Percentiles rank a stretch among this genome's conserved stretches.
Conservation (phyloP, 2,797 vertebrate genomes). For the Microctenopoma lineatum region DNA sequence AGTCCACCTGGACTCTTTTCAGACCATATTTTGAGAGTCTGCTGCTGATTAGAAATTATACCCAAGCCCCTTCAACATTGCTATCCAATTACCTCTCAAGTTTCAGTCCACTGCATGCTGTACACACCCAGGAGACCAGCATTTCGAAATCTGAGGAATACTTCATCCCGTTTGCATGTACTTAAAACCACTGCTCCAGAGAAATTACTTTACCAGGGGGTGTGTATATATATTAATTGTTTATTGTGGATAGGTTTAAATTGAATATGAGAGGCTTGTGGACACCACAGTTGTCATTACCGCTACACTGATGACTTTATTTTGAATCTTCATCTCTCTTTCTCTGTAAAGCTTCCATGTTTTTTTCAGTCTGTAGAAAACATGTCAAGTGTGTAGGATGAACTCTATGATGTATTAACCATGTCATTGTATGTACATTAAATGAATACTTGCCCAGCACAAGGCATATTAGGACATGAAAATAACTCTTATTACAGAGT, state of each 20-base stretch:
- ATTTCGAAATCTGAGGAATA: conserved; percentile 45
- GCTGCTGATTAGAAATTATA: conserved; percentile 69
- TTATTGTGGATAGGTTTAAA: conserved; percentile 36
- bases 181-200: conserved; percentile 37
- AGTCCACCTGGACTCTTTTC: conserved; percentile 65
- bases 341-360: background rate
- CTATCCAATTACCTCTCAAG: conserved; percentile 63
- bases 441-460: background rate
- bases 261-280: conserved; percentile 8
- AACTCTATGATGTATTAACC: conserved; percentile 6
- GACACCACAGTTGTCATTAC: background rate
- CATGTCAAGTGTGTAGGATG: conserved; percentile 16
- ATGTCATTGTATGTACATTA: background rate
- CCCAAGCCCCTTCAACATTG: conserved; percentile 53
- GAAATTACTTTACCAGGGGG: conserved; percentile 17
- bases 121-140: conserved; percentile 34
- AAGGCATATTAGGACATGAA: conserved; percentile 14
- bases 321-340: background rate
- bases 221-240: conserved; percentile 30
- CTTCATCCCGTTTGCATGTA: conserved; percentile 53
- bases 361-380: conserved; percentile 1
- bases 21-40: conserved; percentile 49
- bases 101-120: conserved; percentile 52
- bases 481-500: conserved; percentile 15
- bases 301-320: conserved; percentile 16